Evolutionary conservation across 2,888 invertebrate genomes (phyloP), one percentile per base, ranked within the genome.

Genomic region (Labia minor): DNA sequence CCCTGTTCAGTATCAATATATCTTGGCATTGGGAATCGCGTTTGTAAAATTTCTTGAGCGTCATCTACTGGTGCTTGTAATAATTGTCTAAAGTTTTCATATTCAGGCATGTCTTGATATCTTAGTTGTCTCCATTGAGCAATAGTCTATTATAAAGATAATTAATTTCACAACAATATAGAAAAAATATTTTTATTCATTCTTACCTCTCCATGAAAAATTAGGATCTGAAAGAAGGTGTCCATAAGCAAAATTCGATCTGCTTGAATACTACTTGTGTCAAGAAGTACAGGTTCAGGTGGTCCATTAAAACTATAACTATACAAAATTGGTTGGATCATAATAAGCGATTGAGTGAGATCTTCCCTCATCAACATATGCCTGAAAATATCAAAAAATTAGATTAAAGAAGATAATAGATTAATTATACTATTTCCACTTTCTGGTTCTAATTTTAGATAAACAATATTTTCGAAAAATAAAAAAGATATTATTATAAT

Each of bases 1-100:
- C 96, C 98, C 74, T 97, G 94, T 76, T 99, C 97, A 0, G 99
- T 99, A 77, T 96, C 97, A 72, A 99, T 98, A 77, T 99, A 99
- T 67, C 99, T 85, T 10, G 99, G 98, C 85, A 98, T 96, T 1
- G 99, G 99, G 81, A 99, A 99, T 69, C 99, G 84, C 21, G 90
- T 94, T 76, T 90, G 89, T 70, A 99, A 82, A 72, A 99, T 96
- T 78, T 97, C 96, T 76, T 95, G 92, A 14, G 98, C 98, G 79
- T 99, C 98, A 77, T 95, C 95, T 0, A 95, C 86, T 0, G 99
- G 99, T 3, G 98, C 98, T 72, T 94, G 89, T 63, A 99, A 81
- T 67, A 99, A 81, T 76, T 98, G 96, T 72, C 92, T 91, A 81
- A 99, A 97, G 78, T 95, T 95, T 76, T 95, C 96, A 78, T 99